Evolutionary conservation across 2,888 invertebrate genomes (phyloP).

Genomic region (Seladonia tumulorum): DNA sequence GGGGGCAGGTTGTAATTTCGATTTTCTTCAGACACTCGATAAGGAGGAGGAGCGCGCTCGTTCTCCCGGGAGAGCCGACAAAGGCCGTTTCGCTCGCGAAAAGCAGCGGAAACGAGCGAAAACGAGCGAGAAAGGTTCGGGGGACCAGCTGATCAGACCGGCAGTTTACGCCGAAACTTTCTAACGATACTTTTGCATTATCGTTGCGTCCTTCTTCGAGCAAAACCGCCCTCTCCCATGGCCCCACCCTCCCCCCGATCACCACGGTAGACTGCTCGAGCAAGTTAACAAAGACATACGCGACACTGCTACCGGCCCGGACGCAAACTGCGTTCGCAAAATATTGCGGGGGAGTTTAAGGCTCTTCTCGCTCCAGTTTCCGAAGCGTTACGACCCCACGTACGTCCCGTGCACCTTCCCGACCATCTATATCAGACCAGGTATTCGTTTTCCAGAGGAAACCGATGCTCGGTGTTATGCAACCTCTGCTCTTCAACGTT

Average conservation of each 20-base stretch:
- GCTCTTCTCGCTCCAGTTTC: conserved; percentile 10
- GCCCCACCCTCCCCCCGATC: background rate
- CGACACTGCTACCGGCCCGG: background rate
- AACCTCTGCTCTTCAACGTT: background rate
- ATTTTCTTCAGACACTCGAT: conserved; percentile 59
- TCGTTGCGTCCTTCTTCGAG: conserved; percentile 1
- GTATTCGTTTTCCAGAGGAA: background rate
- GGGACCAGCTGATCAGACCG: conserved; percentile 33
- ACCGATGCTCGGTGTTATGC: background rate
- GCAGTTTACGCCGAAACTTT: conserved; percentile 53
- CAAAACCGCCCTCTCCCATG: no score
- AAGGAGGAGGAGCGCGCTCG: background rate
- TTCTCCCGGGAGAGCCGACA: background rate
- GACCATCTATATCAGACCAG: background rate
- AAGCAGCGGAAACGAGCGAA: background rate
- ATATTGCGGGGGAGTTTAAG: conserved; percentile 23
- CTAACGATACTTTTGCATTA: conserved; percentile 51
- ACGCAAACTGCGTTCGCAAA: conserved; percentile 15
- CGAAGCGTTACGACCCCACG: background rate
- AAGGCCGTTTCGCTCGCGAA: background rate
- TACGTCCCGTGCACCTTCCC: background rate
- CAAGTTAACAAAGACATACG: conserved; percentile 31
- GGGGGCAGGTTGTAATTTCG: conserved; percentile 53
- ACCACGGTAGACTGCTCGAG: background rate
- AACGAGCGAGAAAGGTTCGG: background rate